A percentile compares a stretch with the other conserved stretches of the same genome.
Evolutionary conservation across 1,140 invertebrate species (phyloP).

Genomic region (Ceratosolen solmsi): DNA sequence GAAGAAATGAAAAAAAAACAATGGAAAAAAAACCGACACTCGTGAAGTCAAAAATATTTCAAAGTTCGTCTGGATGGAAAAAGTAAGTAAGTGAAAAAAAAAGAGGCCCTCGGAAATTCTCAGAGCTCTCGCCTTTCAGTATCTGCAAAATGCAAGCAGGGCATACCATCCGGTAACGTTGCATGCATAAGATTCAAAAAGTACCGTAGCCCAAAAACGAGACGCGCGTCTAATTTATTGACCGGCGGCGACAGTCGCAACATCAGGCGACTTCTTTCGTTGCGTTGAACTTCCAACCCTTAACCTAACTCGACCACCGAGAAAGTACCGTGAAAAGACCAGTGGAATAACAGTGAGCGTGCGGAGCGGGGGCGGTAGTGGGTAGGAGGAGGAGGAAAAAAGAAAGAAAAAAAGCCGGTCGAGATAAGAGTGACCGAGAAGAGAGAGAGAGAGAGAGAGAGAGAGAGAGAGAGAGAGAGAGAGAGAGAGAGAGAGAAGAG

Average conservation of each 20-base stretch:
- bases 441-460: slow-evolving; percentile 6
- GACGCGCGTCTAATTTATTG: slow-evolving; percentile 33
- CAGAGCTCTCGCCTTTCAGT: slow-evolving; percentile 26
- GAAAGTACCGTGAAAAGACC: slow-evolving; percentile 29
- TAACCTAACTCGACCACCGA: slow-evolving; percentile 37
- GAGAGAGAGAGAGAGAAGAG: not conserved
- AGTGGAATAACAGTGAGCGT: no score
- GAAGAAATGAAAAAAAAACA: not conserved
- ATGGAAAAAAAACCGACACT: not conserved
- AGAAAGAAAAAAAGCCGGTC: not conserved
- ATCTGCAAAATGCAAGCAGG: not conserved
- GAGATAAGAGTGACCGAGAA: not conserved
- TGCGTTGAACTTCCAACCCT: slow-evolving; percentile 17
- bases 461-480: not conserved
- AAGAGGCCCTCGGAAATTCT: slow-evolving; percentile 16
- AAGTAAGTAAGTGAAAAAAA: not conserved
- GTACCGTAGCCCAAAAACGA: not conserved
- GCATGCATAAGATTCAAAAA: not conserved
- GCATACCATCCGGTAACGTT: not conserved
- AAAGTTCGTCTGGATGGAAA: not conserved
- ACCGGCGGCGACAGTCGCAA: not conserved
- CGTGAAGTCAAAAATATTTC: slow-evolving; percentile 8
- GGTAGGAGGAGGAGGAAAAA: not conserved
- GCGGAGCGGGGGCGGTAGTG: no score
- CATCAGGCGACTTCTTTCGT: not conserved